Percentiles rank a stretch among this genome's conserved stretches.
phyloP scores from a whole-genome alignment of 2,797 vertebrate genomes.

The Sebastes trivittatus region DNA sequence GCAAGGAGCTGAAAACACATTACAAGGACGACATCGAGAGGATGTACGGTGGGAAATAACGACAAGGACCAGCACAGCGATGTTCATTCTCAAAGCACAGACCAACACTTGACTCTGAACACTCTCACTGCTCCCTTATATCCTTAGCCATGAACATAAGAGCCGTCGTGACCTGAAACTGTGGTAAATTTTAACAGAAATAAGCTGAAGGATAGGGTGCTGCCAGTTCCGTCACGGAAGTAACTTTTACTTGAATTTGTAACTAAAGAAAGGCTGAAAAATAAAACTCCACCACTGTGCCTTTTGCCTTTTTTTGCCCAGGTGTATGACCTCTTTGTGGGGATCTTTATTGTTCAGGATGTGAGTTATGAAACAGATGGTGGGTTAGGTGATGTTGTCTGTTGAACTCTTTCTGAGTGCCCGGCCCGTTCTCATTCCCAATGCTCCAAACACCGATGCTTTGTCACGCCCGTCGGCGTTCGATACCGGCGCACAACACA shows the following conservation, averaged over 20 bases:
- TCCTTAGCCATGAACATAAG: slow-evolving; percentile 67
- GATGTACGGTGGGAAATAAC: slow-evolving; percentile 91
- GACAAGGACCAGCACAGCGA: background rate
- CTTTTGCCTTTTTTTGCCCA: slow-evolving; percentile 8
- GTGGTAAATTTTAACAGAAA: slow-evolving; percentile 2
- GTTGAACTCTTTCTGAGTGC: slow-evolving; percentile 53
- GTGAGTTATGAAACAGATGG: slow-evolving; percentile 69
- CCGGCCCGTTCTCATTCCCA: background rate
- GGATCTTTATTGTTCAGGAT: slow-evolving; percentile 58
- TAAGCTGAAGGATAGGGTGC: background rate
- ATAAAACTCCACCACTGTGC: slow-evolving; percentile 16
- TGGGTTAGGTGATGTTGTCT: slow-evolving; percentile 23
- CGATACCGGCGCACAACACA: no score
- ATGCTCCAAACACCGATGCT: no score
- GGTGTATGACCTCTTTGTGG: slow-evolving; percentile 27
- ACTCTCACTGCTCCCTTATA: background rate
- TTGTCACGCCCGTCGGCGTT: no score
- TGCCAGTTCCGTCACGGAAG: background rate
- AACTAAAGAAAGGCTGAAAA: slow-evolving; percentile 1
- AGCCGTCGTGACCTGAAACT: slow-evolving; percentile 80
- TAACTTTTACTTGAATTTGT: slow-evolving; percentile 46
- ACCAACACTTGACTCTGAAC: slow-evolving; percentile 36
- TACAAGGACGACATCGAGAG: slow-evolving; percentile 92
- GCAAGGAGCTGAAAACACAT: slow-evolving; percentile 90
- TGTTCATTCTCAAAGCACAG: slow-evolving; percentile 5